Base-by-base conservation (phyloP, 2,888 invertebrate genomes). In the Meloe dianella region DNA sequence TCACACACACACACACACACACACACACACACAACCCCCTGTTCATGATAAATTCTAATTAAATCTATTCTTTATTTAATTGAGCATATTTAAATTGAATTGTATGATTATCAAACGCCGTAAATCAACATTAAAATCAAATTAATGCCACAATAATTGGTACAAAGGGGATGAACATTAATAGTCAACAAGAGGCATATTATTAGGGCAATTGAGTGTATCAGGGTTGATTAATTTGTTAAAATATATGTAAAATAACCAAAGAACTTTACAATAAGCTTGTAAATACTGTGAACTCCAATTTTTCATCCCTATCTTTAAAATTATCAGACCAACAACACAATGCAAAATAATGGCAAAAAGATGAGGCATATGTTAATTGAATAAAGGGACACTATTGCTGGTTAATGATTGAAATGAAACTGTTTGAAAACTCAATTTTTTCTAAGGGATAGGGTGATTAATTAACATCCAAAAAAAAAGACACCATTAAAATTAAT, bases 51-150 rank as follows among this genome's bases (percentile, higher is more conserved):
- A 47, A 9, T 47, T 20, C 20, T 20, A 20, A 47, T 20, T 20
- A 41, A 41, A 41, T 17, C 17, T 17, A 41, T 41, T 41, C n/a
- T n/a, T 41, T 41, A 41, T 41, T 41, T 5, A 41, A 17, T 41
- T 38, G 6, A 20, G 17, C 20, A 20, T 47, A 17, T 17, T 47
- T 47, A 20, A 47, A 47, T 47, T 7, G 22, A 47, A 47, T 47
- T 47, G 47, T 47, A 9, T 47, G 47, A 47, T 47, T 10, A 20
- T 47, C 47, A 20, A 9, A 20, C 3, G 47, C 9, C n/a, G 10
- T 47, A 47, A 47, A 47, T 47, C 47, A 47, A 20, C 47, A 47
- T 47, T 47, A 47, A 47, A 47, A 47, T 47, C 47, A 8, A 47
- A 47, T 47, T 47, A 47, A 47, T 47, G 47, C 20, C 47, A 20